Percentiles rank a stretch among this genome's conserved stretches.
These are phyloP conservation scores for Heterotilapia buettikoferi DNA, from an alignment of 2,113 vertebrate genomes.

Conservation along the genomic window DNA sequence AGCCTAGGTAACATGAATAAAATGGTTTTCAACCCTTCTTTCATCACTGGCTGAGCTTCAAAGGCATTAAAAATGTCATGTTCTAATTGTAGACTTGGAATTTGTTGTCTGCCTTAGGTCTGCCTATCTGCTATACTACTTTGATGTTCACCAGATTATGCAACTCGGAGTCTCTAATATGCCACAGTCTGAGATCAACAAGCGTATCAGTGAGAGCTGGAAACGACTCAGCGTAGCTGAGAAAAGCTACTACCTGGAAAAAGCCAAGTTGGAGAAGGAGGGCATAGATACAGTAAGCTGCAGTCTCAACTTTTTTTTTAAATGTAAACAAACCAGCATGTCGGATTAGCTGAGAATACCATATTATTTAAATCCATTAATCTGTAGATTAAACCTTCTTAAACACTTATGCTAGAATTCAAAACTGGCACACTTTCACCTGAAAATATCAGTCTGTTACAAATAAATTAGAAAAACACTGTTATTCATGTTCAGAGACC, in stretches of 20 bases:
- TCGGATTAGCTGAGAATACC: background rate
- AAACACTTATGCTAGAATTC: background rate
- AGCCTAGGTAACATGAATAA: slow-evolving; percentile 78
- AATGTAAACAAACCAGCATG: background rate
- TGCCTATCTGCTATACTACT: slow-evolving; percentile 95
- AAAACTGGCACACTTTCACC: background rate
- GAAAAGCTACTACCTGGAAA: slow-evolving; percentile 92
- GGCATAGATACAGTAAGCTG: slow-evolving; percentile 83
- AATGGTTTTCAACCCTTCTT: background rate
- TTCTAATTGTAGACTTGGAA: background rate
- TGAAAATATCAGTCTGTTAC: background rate
- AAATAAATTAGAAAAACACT: background rate
- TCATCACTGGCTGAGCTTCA: background rate
- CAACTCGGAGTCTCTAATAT: slow-evolving; percentile 89
- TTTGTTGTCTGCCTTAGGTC: slow-evolving; percentile 71
- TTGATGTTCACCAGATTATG: slow-evolving; percentile 91
- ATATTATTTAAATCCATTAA: background rate
- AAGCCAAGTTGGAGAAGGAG: slow-evolving; percentile 89
- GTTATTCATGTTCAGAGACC: background rate
- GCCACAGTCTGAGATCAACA: slow-evolving; percentile 97
- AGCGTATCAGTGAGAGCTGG: slow-evolving; percentile 97
- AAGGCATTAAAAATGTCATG: background rate
- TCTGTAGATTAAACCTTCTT: background rate
- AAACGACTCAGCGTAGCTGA: slow-evolving; percentile 91
- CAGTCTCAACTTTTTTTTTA: accelerated